Evolutionary conservation across 1,140 invertebrate species (phyloP), one percentile per base, ranked within the genome.

Genomic region (Drosophila lacteicornis): DNA sequence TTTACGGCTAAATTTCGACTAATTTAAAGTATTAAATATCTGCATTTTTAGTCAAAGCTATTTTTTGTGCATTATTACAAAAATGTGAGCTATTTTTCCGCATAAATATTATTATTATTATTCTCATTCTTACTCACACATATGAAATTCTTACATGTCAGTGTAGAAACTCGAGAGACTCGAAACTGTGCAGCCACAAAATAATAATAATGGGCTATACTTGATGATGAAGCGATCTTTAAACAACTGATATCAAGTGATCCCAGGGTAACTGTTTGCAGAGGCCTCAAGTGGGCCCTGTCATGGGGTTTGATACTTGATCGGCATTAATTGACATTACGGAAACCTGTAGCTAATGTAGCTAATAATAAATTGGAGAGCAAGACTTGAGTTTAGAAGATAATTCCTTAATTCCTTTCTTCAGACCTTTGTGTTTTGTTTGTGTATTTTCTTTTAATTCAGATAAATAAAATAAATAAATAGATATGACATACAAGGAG

Each of bases 211-310:
- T 38, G 33, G 15, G n/a, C 3, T 6, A 30, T 43, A 70, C 50
- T 40, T 13, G 67, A 68, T 40, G 47, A 30, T 47, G 15, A 22
- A 56, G 30, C 63, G 15, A 47, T 68, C 67, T 46, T 68, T 25
- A 53, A 65, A 45, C 38, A 53, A 50, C 38, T 33, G 47, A 46
- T 69, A 69, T 36, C 38, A 38, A 27, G 19, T 27, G 43, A 59
- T 59, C 33, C 19, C 40, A 19, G 3, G 38, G 43, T 36, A 53
- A 38, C 8, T 69, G 38, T 53, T 46, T 67, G 30, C 62, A 33
- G 22, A 46, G 12, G 12, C 22, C 62, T 67, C 17, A 13, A 68
- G 67, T 70, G 51, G 25, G 2, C 13, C 2, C 7, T 30, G 25
- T 45, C 17, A 58, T 45, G 19, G 30, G 58, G 13, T 15, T 7